Conservation (phyloP, 2,888 invertebrate genomes). For the Syritta pipiens region DNA sequence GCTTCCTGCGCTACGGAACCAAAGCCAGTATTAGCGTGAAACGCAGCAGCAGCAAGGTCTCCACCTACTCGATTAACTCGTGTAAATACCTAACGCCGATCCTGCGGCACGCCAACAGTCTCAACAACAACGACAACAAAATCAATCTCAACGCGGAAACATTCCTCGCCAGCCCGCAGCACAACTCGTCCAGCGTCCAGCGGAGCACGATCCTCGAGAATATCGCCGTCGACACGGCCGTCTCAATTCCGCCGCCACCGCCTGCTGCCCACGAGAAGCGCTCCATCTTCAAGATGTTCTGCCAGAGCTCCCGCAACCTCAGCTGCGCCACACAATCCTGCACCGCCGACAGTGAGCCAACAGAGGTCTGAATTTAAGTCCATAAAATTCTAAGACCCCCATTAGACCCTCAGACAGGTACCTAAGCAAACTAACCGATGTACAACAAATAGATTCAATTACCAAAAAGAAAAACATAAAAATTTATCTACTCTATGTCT, state of each 20-base stretch:
- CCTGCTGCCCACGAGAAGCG: conserved; percentile 68
- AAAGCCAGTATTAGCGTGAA: conserved; percentile 74
- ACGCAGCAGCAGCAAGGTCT: conserved; percentile 77
- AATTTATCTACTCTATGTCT: conserved; percentile 3
- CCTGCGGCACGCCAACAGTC: conserved; percentile 55
- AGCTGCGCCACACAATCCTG: conserved; percentile 75
- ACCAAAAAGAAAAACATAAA: conserved; percentile 37
- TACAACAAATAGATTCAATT: conserved; percentile 42
- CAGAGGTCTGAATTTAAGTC: conserved; percentile 74
- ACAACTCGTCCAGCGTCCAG: conserved; percentile 45
- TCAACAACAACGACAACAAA: conserved; percentile 47
- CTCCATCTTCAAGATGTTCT: conserved; percentile 77
- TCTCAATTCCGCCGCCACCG: conserved; percentile 67
- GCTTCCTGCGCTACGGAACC: conserved; percentile 71
- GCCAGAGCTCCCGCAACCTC: conserved; percentile 77
- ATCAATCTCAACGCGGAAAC: conserved; percentile 41
- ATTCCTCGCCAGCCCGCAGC: conserved; percentile 42
- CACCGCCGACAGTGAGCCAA: conserved; percentile 73
- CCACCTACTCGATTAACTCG: conserved; percentile 78
- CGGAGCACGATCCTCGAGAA: conserved; percentile 52
- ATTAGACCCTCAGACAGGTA: conserved; percentile 34
- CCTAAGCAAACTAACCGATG: not conserved
- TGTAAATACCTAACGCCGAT: conserved; percentile 76
- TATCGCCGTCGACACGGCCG: conserved; percentile 55
- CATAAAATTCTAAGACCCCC: too few relatives aligned